Percentiles rank a stretch among this genome's conserved stretches.
phyloP scores from a whole-genome alignment of 2,797 vertebrate genomes.

The Myotis planiceps region DNA sequence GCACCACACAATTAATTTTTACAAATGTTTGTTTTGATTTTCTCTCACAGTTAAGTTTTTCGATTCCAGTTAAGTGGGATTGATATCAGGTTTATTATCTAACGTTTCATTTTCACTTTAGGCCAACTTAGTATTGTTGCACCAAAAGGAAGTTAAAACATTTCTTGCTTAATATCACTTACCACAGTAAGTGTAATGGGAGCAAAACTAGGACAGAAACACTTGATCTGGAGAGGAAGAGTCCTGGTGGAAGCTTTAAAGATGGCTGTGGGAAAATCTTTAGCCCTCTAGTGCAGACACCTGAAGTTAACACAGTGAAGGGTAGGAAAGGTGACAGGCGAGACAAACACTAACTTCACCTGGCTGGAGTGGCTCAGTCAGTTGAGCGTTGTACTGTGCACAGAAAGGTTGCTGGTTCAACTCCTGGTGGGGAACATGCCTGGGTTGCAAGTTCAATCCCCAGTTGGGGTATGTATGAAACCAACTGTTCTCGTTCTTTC shows the following conservation, averaged over 20 bases:
- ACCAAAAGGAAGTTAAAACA: slow-evolving; percentile 17
- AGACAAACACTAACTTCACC: neutral
- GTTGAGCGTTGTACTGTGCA: neutral
- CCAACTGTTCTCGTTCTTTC: neutral
- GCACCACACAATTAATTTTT: neutral
- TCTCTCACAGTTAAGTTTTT: neutral
- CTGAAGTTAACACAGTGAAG: neutral
- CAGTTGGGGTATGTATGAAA: neutral
- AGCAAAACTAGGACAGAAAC: neutral
- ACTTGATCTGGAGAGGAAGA: neutral
- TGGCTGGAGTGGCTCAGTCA: neutral
- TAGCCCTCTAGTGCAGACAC: neutral
- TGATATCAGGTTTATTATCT: neutral
- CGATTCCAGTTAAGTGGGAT: neutral
- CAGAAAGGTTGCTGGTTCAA: neutral
- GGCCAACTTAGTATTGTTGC: neutral
- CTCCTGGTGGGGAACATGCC: neutral
- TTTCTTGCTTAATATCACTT: neutral
- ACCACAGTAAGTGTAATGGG: neutral
- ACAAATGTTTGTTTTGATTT: neutral
- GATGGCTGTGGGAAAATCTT: neutral
- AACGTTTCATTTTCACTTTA: slow-evolving; percentile 5
- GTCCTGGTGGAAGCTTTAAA: neutral
- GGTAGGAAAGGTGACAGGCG: neutral
- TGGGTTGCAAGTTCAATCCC: neutral